Percentiles rank a stretch among this genome's conserved stretches.
These are phyloP conservation scores for Cantharis rufa DNA, from an alignment of 2,888 invertebrate genomes.

Conservation along the genomic window DNA sequence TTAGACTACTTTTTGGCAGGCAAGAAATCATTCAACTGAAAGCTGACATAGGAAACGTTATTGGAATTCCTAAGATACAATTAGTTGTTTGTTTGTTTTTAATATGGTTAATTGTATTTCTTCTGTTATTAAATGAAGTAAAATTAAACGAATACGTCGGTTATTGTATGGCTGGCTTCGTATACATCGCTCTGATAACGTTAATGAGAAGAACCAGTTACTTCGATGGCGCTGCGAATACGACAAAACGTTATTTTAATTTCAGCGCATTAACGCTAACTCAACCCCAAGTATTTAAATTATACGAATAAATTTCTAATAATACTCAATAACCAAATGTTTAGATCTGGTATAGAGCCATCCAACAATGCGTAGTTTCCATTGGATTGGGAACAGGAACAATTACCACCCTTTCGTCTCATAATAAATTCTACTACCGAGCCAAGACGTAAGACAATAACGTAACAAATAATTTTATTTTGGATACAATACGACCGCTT, in stretches of 20 bases:
- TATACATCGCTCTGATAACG: background rate
- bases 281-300: background rate
- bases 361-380: background rate
- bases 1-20: background rate
- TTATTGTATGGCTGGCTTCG: background rate
- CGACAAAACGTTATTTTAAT: background rate
- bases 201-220: background rate
- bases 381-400: conserved; percentile 67
- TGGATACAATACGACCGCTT: background rate
- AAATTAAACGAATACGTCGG: background rate
- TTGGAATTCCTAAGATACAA: background rate
- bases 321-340: background rate
- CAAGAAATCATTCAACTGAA: background rate
- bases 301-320: background rate
- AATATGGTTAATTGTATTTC: background rate
- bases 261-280: background rate
- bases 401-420: conserved; percentile 76
- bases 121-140: background rate
- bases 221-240: background rate
- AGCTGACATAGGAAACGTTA: background rate
- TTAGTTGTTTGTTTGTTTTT: background rate
- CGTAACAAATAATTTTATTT: background rate
- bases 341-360: background rate
- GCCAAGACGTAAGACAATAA: background rate
- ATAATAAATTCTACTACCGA: conserved; percentile 70